Evolutionary conservation across 2,888 invertebrate genomes (phyloP).

Genomic region (Anthrax anthrax): DNA sequence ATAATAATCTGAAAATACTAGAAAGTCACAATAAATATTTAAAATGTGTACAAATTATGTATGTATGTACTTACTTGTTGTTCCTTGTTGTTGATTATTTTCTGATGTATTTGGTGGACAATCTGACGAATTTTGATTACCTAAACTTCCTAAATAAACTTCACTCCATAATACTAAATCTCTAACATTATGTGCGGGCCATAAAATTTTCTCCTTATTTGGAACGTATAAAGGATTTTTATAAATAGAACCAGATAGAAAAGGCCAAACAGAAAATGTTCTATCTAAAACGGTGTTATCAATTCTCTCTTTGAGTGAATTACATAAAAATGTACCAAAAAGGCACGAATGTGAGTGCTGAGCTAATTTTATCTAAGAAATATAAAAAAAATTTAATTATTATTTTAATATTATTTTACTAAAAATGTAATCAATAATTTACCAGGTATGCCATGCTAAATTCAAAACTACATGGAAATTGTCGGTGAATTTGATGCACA

Average conservation of each 20-base stretch:
- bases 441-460: conserved; percentile 90
- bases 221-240: conserved; percentile 71
- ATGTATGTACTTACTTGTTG: conserved; percentile 22
- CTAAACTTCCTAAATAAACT: conserved; percentile 56
- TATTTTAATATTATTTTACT: background rate
- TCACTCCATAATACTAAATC: conserved; percentile 73
- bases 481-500: conserved; percentile 76
- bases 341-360: conserved; percentile 93
- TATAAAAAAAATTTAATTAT: background rate
- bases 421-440: conserved; percentile 15
- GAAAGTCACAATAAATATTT: background rate
- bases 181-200: conserved; percentile 74
- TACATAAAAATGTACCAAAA: conserved; percentile 94
- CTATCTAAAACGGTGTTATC: conserved; percentile 48
- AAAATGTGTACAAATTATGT: background rate
- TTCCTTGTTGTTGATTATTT: conserved; percentile 22
- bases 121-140: conserved; percentile 34
- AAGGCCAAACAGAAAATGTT: conserved; percentile 78
- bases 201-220: conserved; percentile 53
- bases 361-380: conserved; percentile 69
- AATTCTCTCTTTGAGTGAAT: conserved; percentile 59
- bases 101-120: conserved; percentile 23
- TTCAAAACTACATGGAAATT: conserved; percentile 89
- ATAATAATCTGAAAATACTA: no score
- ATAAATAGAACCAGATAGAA: conserved; percentile 64